Conservation (phyloP, 1,140 invertebrate genomes). For the Capitella teleta region DNA sequence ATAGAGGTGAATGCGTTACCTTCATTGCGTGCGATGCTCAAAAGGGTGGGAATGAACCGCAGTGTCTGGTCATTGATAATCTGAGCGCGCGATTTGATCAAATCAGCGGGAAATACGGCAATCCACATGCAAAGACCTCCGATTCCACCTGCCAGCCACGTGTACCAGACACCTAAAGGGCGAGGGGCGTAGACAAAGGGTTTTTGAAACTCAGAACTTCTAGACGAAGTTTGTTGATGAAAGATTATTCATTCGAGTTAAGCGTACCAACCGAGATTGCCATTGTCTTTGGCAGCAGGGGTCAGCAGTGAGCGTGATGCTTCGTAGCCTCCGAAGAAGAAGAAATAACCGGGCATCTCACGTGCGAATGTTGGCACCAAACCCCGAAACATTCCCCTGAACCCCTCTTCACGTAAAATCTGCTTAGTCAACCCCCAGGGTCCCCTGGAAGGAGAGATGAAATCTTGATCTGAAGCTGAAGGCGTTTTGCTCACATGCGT, state of each 20-base stretch:
- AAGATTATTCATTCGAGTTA: no score
- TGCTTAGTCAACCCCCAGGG: constrained; percentile 63
- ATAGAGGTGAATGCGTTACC: no score
- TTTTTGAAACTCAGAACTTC: no score
- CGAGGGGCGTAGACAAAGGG: no score
- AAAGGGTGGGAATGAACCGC: constrained; percentile 52
- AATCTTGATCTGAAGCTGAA: no score
- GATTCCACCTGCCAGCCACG: no score
- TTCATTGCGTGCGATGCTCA: constrained; percentile 66
- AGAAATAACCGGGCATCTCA: constrained; percentile 99
- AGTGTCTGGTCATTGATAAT: constrained; percentile 41
- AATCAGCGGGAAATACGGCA: constrained; percentile 89
- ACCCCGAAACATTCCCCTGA: constrained; percentile 77
- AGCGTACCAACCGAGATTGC: constrained; percentile 53
- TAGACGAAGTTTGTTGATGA: no score
- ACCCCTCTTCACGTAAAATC: constrained; percentile 63
- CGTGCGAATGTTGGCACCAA: constrained; percentile 81
- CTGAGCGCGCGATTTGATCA: constrained; percentile 93
- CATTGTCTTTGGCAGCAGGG: constrained; percentile 50
- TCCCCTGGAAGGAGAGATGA: constrained; percentile 37
- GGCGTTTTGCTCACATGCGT: no score
- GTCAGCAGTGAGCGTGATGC: constrained; percentile 57
- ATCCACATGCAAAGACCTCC: constrained; percentile 85
- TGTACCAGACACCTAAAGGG: no score
- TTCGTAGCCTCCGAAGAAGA: constrained; percentile 96